A percentile compares a stretch with the other conserved stretches of the same genome.
phyloP scores from a whole-genome alignment of 1,140 invertebrate genomes.

The Caenorhabditis briggsae region DNA sequence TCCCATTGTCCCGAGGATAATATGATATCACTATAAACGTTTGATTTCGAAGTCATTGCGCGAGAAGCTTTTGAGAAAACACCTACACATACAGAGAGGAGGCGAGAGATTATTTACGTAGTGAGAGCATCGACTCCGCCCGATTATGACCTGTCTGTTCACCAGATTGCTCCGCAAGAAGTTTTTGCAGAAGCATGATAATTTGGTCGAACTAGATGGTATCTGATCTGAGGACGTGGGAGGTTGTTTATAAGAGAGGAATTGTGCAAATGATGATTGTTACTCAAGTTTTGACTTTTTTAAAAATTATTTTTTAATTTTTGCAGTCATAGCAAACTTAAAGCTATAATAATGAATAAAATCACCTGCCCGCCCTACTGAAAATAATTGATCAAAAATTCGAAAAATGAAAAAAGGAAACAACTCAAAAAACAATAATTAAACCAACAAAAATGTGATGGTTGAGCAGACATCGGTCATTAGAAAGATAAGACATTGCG shows the following conservation, averaged over 20 bases:
- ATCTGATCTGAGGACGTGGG: constrained; percentile 16
- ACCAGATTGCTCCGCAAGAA: background rate
- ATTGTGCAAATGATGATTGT: background rate
- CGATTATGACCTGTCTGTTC: constrained; percentile 34
- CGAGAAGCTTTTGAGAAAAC: constrained; percentile 45
- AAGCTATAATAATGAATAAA: no score
- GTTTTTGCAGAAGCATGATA: constrained; percentile 3
- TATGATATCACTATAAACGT: constrained; percentile 45
- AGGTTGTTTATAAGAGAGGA: background rate
- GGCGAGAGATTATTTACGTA: constrained; percentile 51
- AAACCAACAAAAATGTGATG: background rate
- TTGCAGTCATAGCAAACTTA: no score
- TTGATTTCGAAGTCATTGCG: constrained; percentile 27
- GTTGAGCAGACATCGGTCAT: background rate
- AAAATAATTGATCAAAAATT: background rate
- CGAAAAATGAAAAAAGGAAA: background rate
- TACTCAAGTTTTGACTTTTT: background rate
- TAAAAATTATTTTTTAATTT: background rate
- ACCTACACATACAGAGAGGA: constrained; percentile 16
- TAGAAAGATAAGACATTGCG: background rate
- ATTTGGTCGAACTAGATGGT: constrained; percentile 5
- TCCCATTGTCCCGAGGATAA: background rate
- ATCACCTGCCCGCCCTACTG: no score
- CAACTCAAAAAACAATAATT: background rate
- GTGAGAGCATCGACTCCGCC: constrained; percentile 45